Percentiles rank a stretch among this genome's conserved stretches.
Conservation (phyloP, 2,113 vertebrate species). For the Pipra filicauda region DNA sequence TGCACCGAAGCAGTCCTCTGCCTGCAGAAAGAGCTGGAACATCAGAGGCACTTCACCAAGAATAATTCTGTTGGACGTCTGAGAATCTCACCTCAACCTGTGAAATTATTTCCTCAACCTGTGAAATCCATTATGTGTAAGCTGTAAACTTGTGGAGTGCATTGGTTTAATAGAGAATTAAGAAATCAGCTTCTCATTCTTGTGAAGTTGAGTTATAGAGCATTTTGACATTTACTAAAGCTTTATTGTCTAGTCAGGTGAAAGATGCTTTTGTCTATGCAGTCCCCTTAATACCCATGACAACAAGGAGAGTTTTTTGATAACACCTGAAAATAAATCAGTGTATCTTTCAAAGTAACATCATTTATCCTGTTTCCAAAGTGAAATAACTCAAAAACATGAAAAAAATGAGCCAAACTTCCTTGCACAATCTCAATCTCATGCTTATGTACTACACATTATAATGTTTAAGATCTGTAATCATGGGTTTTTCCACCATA, state of each 20-base stretch:
- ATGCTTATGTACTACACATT: neutral
- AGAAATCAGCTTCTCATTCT: neutral
- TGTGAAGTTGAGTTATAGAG: neutral
- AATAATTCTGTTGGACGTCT: neutral
- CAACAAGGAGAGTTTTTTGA: neutral
- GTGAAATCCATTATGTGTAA: neutral
- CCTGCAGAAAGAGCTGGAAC: neutral
- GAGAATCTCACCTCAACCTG: neutral
- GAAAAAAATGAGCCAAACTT: neutral
- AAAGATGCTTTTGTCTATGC: constrained; percentile 38
- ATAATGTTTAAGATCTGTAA: neutral
- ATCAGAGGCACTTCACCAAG: neutral
- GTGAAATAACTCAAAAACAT: neutral
- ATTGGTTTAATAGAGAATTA: neutral
- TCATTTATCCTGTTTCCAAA: neutral
- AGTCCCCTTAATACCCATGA: constrained; percentile 11
- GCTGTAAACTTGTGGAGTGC: neutral
- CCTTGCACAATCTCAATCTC: neutral
- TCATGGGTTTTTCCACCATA: neutral
- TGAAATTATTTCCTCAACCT: neutral
- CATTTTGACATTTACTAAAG: constrained; percentile 13
- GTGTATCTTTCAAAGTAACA: neutral
- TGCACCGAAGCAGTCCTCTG: neutral
- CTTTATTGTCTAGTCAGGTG: constrained; percentile 28
- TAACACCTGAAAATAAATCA: constrained; percentile 28